Evolutionary conservation across 2,888 invertebrate species (phyloP).

Genomic region (Pristionchus maxplancki): DNA sequence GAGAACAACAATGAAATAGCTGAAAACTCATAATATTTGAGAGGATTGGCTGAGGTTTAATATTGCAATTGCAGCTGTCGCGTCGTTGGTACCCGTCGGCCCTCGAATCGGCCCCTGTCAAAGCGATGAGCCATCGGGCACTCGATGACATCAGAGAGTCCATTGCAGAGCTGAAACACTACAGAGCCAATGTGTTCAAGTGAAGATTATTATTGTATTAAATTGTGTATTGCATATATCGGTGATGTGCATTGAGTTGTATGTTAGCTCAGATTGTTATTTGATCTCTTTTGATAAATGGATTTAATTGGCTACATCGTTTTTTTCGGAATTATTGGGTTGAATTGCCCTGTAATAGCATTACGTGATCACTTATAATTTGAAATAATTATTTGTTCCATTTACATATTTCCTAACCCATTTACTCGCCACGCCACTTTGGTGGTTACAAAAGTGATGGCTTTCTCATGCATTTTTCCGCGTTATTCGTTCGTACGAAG

Average conservation of each 20-base stretch:
- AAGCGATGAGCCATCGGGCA: slow-evolving; percentile 79
- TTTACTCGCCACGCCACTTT: too few species aligned
- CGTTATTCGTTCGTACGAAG: too few species aligned
- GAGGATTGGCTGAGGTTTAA: too few species aligned
- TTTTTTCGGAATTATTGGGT: not conserved
- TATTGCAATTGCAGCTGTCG: too few species aligned
- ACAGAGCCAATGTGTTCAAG: slow-evolving; percentile 83
- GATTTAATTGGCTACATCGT: not conserved
- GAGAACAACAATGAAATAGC: too few species aligned
- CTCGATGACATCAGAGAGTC: slow-evolving; percentile 85
- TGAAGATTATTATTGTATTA: not conserved
- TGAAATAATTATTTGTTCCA: too few species aligned
- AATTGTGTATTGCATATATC: not conserved
- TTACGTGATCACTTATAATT: too few species aligned
- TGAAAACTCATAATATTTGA: too few species aligned
- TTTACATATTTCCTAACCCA: too few species aligned
- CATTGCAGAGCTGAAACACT: slow-evolving; percentile 86
- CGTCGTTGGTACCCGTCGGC: slow-evolving; percentile 84
- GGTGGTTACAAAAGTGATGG: too few species aligned
- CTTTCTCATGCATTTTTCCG: too few species aligned
- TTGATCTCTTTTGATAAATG: not conserved
- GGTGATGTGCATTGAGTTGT: not conserved
- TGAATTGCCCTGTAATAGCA: not conserved
- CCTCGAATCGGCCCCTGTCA: slow-evolving; percentile 74
- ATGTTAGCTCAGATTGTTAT: not conserved